Evolutionary conservation across 2,888 invertebrate genomes (phyloP), one percentile per base, ranked within the genome.

Genomic region (Mantis religiosa): DNA sequence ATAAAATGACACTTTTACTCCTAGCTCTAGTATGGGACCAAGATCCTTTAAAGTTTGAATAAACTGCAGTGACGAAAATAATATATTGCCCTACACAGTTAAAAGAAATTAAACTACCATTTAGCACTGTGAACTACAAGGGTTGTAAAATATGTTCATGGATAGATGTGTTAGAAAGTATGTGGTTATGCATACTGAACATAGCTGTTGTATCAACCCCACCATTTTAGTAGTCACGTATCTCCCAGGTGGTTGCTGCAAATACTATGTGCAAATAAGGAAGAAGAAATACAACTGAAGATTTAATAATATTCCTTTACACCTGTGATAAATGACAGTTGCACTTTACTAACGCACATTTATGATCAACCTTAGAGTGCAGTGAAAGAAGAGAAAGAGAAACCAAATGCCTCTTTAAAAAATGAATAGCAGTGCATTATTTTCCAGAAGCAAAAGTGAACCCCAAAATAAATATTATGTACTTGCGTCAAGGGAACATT

Each of bases 21-120:
- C 47, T 87, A 87, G 87, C 82, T 87, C 82, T 87, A 87, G 87
- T 82, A 71, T 41, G 87, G 87, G 87, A 87, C 87, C 87, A 87
- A 87, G 28, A 34, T 87, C 82, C n/a, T 82, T 34, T 82, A 87
- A 87, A 34, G 30, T 87, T n/a, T 87, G 34, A 41, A 28, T 34
- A 87, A 82, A 87, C 34, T 87, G 82, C 82, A 82, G 25, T 71
- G 54, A 71, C 20, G 54, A 34, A 41, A 87, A 82, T 0, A 27
- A 87, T 87, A 34, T 54, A 15, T 34, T 82, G 34, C 25, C 87
- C 34, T n/a, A 30, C 28, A 34, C 28, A 34, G 25, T 82, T 28
- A 82, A 34, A 82, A 25, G 41, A 3, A 34, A 82, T 30, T 15
- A 28, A 34, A 71, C 81, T 82, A n/a, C 87, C 27, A 14, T 34